Conservation (phyloP, 2,888 invertebrate species). For the Limnephilus marmoratus region DNA sequence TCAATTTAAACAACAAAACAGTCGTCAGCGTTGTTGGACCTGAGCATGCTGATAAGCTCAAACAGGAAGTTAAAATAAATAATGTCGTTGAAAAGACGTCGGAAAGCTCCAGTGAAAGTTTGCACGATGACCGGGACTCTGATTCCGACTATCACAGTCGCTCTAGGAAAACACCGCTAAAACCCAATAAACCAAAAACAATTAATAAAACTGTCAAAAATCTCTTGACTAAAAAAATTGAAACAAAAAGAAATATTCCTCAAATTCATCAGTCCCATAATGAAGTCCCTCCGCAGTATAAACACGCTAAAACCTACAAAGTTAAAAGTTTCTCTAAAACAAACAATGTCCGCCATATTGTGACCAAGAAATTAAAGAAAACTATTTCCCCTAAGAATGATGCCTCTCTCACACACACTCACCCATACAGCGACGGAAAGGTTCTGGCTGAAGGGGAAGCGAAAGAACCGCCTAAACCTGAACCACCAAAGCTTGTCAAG, state of each 20-base stretch:
- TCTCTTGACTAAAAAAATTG: constrained; percentile 61
- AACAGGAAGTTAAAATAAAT: background rate
- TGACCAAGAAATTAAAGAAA: constrained; percentile 57
- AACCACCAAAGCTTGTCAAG: constrained; percentile 54
- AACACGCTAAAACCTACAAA: constrained; percentile 52
- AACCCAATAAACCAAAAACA: constrained; percentile 74
- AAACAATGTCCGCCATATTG: constrained; percentile 48
- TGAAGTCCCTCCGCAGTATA: constrained; percentile 41
- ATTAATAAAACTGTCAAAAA: constrained; percentile 68
- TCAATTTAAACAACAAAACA: constrained; percentile 67
- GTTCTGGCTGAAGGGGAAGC: background rate
- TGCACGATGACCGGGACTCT: constrained; percentile 79
- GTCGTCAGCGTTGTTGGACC: constrained; percentile 67
- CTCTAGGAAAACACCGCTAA: constrained; percentile 65
- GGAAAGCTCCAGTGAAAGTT: constrained; percentile 76
- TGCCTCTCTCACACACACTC: background rate
- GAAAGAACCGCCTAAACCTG: constrained; percentile 24
- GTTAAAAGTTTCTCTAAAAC: constrained; percentile 53
- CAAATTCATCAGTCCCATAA: background rate
- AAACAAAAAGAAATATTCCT: constrained; percentile 54
- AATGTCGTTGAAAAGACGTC: constrained; percentile 73
- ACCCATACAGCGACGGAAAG: background rate
- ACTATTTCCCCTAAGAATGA: constrained; percentile 50
- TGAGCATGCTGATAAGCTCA: background rate
- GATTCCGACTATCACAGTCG: constrained; percentile 77